Conservation (phyloP, 23 tunicate species). For the Trididemnum nubilum region DNA sequence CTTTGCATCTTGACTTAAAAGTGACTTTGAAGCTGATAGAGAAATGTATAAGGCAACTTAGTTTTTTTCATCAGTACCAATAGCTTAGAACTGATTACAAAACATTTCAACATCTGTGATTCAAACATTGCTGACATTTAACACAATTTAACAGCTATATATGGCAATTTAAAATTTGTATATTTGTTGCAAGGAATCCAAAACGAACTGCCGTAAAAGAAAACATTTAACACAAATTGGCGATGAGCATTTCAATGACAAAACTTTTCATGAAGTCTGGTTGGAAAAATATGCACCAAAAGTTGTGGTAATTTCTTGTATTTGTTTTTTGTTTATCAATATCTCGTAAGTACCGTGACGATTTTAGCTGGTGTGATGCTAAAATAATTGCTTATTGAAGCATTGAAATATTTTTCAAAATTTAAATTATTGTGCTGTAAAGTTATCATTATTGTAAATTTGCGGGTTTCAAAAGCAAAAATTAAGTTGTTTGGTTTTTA, state of each 20-base stretch:
- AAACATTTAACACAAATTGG: constrained; percentile 6
- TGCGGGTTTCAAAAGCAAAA: too few relatives aligned
- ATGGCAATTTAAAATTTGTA: neutral
- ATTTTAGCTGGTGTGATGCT: neutral
- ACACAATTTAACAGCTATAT: too few relatives aligned
- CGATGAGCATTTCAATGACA: neutral
- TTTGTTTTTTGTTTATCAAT: neutral
- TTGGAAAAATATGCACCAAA: constrained; percentile 52
- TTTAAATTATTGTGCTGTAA: too few relatives aligned
- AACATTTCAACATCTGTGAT: neutral
- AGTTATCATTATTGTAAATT: too few relatives aligned
- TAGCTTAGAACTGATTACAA: neutral
- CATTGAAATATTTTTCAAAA: neutral
- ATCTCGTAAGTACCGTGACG: neutral
- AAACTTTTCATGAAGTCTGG: constrained; percentile 35
- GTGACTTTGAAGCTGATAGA: neutral
- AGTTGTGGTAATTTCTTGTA: constrained; percentile 35
- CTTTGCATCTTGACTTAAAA: neutral
- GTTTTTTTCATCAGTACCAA: too few relatives aligned
- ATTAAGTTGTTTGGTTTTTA: too few relatives aligned
- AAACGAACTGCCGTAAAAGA: neutral
- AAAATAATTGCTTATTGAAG: too few relatives aligned
- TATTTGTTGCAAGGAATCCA: too few relatives aligned
- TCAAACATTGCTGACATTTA: neutral
- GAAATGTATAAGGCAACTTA: too few relatives aligned